A percentile compares a stretch with the other conserved stretches of the same genome.
Evolutionary conservation across 2,797 vertebrate species (phyloP).

Genomic region (Brotogeris chrysoptera): DNA sequence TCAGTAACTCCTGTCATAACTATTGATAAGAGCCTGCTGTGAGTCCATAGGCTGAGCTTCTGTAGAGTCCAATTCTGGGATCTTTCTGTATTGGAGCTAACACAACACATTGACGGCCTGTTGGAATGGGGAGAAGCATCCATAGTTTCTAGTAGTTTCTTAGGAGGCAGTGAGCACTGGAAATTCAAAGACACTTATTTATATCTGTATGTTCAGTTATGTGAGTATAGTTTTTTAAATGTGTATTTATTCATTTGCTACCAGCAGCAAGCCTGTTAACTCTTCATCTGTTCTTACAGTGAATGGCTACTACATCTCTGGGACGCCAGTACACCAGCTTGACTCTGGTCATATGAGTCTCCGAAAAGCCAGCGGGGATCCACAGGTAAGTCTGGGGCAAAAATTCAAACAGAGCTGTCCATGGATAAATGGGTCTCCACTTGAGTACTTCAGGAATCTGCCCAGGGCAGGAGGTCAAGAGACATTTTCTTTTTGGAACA

Average conservation of each 20-base stretch:
- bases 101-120: neutral
- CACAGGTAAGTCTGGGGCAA: slow-evolving; percentile 81
- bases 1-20: neutral
- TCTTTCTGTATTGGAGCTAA: neutral
- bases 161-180: neutral
- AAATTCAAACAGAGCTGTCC: neutral
- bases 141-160: neutral
- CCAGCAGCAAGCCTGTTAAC: neutral
- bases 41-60: neutral
- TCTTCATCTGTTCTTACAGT: slow-evolving; percentile 79
- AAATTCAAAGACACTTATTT: neutral
- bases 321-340: slow-evolving; percentile 84
- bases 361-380: slow-evolving; percentile 85
- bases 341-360: slow-evolving; percentile 83
- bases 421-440: neutral
- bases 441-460: neutral
- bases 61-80: neutral
- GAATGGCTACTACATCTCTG: slow-evolving; percentile 92
- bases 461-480: neutral
- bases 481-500: neutral
- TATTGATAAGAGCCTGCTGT: neutral
- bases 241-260: neutral
- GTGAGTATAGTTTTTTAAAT: neutral
- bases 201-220: neutral
- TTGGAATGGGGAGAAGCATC: neutral